Conservation (phyloP, 2,113 vertebrate species). For the Urocitellus parryii region DNA sequence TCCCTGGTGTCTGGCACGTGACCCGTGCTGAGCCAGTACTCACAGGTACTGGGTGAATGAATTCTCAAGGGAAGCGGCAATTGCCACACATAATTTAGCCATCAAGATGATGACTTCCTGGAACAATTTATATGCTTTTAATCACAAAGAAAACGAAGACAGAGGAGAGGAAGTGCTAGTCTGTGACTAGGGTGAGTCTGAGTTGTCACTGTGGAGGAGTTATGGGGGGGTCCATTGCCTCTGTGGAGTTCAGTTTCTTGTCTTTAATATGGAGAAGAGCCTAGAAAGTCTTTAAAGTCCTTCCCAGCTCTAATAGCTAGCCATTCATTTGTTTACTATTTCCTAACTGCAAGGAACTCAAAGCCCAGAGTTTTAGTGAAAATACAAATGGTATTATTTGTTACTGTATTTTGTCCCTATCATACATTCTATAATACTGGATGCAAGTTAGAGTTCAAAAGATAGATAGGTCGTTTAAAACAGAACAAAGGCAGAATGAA, state of each 20-base stretch:
- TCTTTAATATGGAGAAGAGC: background rate
- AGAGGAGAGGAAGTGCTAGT: background rate
- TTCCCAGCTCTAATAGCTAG: background rate
- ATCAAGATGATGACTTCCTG: background rate
- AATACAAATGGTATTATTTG: background rate
- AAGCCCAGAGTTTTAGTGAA: background rate
- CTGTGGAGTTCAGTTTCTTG: background rate
- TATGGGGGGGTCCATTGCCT: background rate
- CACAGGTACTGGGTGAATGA: background rate
- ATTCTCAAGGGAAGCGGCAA: background rate
- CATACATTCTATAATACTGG: background rate
- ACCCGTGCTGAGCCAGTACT: background rate
- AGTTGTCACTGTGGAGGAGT: background rate
- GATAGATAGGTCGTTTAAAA: background rate
- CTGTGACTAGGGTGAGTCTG: background rate
- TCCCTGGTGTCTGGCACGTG: background rate
- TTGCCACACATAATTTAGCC: background rate
- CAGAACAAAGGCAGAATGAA: slow-evolving; percentile 18
- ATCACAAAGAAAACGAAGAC: background rate
- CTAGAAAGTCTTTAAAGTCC: background rate
- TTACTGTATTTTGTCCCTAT: background rate
- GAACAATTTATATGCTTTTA: background rate
- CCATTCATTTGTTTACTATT: background rate
- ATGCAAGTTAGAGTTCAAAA: slow-evolving; percentile 7
- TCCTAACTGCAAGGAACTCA: background rate